These are phyloP conservation scores for Pontoporia blainvillei DNA, from an alignment of 2,113 vertebrate genomes.

Conservation along the genomic window DNA sequence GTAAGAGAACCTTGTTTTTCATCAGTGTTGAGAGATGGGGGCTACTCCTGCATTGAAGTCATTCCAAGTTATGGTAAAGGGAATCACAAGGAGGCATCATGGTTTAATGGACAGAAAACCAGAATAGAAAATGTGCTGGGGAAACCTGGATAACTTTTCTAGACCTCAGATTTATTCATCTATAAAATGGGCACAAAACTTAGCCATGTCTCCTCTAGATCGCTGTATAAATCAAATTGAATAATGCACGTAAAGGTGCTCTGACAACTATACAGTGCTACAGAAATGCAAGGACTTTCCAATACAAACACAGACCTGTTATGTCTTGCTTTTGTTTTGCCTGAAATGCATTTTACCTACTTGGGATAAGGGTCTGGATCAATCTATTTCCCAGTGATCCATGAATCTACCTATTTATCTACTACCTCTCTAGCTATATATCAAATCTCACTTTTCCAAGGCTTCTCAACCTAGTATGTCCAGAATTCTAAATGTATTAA, in stretches of 20 bases:
- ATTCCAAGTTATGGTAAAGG: neutral
- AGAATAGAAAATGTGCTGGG: neutral
- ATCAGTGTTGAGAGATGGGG: neutral
- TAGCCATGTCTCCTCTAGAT: neutral
- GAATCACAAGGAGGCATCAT: neutral
- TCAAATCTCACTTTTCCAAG: neutral
- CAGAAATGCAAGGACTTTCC: neutral
- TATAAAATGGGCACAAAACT: neutral
- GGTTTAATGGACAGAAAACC: neutral
- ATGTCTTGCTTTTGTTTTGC: neutral
- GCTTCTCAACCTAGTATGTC: neutral
- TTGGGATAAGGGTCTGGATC: neutral
- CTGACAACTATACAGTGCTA: neutral
- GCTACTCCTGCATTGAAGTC: neutral
- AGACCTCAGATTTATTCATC: neutral
- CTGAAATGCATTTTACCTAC: neutral
- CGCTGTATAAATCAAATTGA: neutral
- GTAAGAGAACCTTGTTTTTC: neutral
- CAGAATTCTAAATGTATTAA: conserved; percentile 14
- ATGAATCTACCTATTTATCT: neutral
- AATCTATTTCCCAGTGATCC: neutral
- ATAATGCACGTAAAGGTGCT: neutral
- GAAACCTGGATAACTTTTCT: neutral
- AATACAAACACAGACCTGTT: neutral
- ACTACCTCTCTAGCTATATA: neutral